Evolutionary conservation across 92 coral and sea anemone species (phyloP).

Genomic region (Paragorgia papillata): DNA sequence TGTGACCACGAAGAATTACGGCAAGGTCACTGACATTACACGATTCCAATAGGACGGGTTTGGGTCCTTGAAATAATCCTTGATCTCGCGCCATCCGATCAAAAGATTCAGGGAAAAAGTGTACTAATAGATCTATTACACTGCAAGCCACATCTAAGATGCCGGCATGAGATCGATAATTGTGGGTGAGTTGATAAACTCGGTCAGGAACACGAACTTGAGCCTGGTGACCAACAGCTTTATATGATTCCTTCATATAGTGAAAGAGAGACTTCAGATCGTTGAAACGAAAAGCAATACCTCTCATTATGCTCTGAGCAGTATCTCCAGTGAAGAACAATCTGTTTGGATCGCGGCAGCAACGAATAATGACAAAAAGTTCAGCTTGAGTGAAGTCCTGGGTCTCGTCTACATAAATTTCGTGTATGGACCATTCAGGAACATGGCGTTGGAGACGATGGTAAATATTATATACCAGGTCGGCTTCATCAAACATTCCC

Average conservation of each 20-base stretch:
- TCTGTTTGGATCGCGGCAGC: constrained; percentile 85
- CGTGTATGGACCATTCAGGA: constrained; percentile 90
- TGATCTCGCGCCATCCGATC: constrained; percentile 76
- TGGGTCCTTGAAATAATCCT: constrained; percentile 88
- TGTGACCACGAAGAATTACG: constrained; percentile 86
- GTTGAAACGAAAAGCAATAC: constrained; percentile 90
- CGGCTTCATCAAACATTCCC: constrained; percentile 94
- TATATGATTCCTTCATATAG: constrained; percentile 65
- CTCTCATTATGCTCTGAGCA: constrained; percentile 98
- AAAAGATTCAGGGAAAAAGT: constrained; percentile 91
- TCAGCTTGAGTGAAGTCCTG: constrained; percentile 99
- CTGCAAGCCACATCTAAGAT: constrained; percentile 86
- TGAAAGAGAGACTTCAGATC: constrained; percentile 87
- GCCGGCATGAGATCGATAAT: constrained; percentile 95
- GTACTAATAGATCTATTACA: constrained; percentile 69
- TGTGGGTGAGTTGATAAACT: constrained; percentile 86
- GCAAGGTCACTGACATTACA: constrained; percentile 89
- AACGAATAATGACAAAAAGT: constrained; percentile 79
- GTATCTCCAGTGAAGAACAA: constrained; percentile 98
- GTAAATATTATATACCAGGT: constrained; percentile 76
- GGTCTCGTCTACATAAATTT: constrained; percentile 92
- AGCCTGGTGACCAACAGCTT: constrained; percentile 35
- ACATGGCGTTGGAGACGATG: constrained; percentile 70
- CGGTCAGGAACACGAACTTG: constrained; percentile 70
- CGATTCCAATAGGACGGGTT: constrained; percentile 87